Conservation (phyloP, 1,140 invertebrate species). For the Panagrolaimus sp. region DNA sequence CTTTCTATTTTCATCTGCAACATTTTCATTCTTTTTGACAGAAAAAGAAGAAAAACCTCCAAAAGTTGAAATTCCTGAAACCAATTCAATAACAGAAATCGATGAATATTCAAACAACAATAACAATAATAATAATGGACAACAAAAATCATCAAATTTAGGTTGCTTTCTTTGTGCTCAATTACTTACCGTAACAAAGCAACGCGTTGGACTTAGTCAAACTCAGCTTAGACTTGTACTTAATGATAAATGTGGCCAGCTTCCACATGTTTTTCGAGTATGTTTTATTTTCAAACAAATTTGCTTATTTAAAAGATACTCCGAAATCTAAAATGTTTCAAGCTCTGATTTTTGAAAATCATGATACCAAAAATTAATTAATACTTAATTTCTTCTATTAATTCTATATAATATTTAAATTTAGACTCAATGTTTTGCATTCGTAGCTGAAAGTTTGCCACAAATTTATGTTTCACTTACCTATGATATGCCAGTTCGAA, state of each 20-base stretch:
- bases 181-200: conserved; percentile 33
- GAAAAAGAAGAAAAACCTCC: background rate
- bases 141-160: conserved; percentile 26
- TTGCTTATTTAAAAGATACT: background rate
- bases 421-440: conserved; percentile 37
- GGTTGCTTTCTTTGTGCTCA: conserved; percentile 43
- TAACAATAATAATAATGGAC: background rate
- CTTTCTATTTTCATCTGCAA: background rate
- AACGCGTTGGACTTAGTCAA: conserved; percentile 40
- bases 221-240: conserved; percentile 32
- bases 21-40: conserved; percentile 6
- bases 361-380: no score
- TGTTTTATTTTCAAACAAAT: conserved; percentile 10
- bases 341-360: no score
- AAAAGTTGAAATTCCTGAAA: background rate
- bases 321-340: background rate
- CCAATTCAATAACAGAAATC: conserved; percentile 8
- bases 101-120: background rate
- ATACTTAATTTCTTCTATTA: background rate
- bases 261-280: conserved; percentile 37
- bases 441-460: conserved; percentile 35
- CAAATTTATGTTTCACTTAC: conserved; percentile 40
- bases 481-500: conserved; percentile 36
- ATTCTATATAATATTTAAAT: no score
- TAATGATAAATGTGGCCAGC: conserved; percentile 31